phyloP scores from a whole-genome alignment of 2,888 invertebrate species.

The Dicyrtomina minuta region DNA sequence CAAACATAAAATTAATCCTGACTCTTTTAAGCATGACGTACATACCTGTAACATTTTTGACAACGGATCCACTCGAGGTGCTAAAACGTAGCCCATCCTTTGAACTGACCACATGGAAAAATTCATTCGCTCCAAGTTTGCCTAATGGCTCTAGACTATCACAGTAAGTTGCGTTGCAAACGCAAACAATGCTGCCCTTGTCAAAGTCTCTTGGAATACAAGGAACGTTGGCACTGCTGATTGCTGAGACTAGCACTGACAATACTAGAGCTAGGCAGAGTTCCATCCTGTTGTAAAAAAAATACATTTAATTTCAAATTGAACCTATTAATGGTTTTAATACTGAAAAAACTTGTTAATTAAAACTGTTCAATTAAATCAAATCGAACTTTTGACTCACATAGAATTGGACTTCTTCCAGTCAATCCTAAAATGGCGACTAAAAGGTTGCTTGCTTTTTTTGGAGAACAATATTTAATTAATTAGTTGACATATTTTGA shows the following conservation, averaged over 20 bases:
- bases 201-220: conserved; percentile 38
- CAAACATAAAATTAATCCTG: background rate
- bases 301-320: too few species aligned
- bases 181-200: conserved; percentile 42
- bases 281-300: background rate
- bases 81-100: conserved; percentile 32
- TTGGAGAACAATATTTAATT: too few species aligned
- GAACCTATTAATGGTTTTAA: too few species aligned
- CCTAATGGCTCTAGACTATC: conserved; percentile 35
- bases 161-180: conserved; percentile 42
- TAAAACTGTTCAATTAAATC: too few species aligned
- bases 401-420: too few species aligned
- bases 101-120: conserved; percentile 24
- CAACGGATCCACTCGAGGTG: background rate
- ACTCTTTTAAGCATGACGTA: background rate
- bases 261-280: background rate
- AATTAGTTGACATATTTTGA: too few species aligned
- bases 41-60: background rate
- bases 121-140: conserved; percentile 19
- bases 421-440: too few species aligned
- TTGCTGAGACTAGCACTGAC: background rate
- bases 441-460: too few species aligned
- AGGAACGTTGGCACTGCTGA: background rate
- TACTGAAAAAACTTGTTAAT: too few species aligned
- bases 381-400: too few species aligned